A percentile compares a stretch with the other conserved stretches of the same genome.
These are phyloP conservation scores for Liopterus haemorrhoidalis DNA, from an alignment of 2,888 invertebrate genomes.

Conservation along the genomic window DNA sequence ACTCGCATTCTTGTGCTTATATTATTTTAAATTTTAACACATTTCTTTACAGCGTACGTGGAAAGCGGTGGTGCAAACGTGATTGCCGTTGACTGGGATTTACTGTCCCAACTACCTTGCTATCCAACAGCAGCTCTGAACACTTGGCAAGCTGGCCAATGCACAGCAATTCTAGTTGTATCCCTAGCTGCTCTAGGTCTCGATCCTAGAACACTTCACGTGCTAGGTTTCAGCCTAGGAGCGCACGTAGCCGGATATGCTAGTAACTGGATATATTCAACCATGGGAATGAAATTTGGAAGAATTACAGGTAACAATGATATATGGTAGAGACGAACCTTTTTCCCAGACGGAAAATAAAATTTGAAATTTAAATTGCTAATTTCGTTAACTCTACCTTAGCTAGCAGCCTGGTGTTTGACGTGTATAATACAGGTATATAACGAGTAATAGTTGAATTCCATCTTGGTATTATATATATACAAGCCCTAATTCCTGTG, in stretches of 20 bases:
- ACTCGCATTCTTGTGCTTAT: not conserved
- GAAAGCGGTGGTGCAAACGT: conserved; percentile 42
- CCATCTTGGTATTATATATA: no score
- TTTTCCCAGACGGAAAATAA: no score
- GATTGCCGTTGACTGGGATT: conserved; percentile 53
- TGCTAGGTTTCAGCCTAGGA: conserved; percentile 55
- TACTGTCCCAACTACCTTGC: conserved; percentile 49
- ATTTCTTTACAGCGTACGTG: conserved; percentile 40
- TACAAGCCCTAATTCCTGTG: no score
- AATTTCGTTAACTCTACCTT: no score
- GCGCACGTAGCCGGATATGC: conserved; percentile 50
- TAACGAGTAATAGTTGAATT: no score
- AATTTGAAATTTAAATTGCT: no score
- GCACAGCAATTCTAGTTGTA: conserved; percentile 48
- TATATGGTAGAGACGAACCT: not conserved
- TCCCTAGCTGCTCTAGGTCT: conserved; percentile 42
- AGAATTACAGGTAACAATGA: conserved; percentile 43
- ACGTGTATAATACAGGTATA: no score
- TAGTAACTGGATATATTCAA: conserved; percentile 39
- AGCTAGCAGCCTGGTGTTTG: no score
- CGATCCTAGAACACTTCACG: conserved; percentile 45
- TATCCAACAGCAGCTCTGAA: conserved; percentile 54
- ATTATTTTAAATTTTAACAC: conserved; percentile 1
- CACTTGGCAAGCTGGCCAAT: conserved; percentile 54
- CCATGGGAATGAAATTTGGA: conserved; percentile 37